A percentile compares a stretch with the other conserved stretches of the same genome.
Conservation (phyloP, 2,888 invertebrate species). For the Pyralis farinalis region DNA sequence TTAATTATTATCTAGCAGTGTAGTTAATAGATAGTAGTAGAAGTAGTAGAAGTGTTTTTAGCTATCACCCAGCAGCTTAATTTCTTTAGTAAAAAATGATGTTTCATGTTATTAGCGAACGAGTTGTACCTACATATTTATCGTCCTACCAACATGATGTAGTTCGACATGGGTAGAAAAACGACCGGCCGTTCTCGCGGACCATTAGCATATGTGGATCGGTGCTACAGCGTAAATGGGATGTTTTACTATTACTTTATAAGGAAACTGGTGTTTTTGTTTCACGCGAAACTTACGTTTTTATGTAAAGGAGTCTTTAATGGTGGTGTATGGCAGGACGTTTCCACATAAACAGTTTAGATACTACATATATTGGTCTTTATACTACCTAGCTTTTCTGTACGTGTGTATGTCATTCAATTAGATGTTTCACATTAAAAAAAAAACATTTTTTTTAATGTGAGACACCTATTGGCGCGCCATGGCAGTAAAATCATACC, state of each 20-base stretch:
- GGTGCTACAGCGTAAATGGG: constrained; percentile 29
- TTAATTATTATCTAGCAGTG: no score
- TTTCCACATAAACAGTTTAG: no score
- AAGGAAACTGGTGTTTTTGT: constrained; percentile 14
- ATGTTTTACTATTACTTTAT: constrained; percentile 24
- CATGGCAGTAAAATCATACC: no score
- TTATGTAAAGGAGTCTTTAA: not conserved
- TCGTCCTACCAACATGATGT: constrained; percentile 20
- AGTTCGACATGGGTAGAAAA: constrained; percentile 32
- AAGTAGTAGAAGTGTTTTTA: no score
- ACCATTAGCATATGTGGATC: constrained; percentile 34
- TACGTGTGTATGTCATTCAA: no score
- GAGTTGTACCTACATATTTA: constrained; percentile 21
- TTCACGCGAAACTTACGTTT: constrained; percentile 5
- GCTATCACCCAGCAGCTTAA: no score
- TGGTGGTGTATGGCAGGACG: not conserved
- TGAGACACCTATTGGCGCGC: no score
- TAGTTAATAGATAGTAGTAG: no score
- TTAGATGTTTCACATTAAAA: no score
- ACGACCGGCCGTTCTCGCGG: constrained; percentile 25
- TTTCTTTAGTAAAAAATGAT: not conserved
- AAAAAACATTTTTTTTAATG: no score
- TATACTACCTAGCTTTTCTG: no score
- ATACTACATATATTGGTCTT: no score
- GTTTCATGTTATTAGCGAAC: not conserved